phyloP scores from a whole-genome alignment of 53 echinoderm and acorn worm genomes.

The Crossaster papposus region DNA sequence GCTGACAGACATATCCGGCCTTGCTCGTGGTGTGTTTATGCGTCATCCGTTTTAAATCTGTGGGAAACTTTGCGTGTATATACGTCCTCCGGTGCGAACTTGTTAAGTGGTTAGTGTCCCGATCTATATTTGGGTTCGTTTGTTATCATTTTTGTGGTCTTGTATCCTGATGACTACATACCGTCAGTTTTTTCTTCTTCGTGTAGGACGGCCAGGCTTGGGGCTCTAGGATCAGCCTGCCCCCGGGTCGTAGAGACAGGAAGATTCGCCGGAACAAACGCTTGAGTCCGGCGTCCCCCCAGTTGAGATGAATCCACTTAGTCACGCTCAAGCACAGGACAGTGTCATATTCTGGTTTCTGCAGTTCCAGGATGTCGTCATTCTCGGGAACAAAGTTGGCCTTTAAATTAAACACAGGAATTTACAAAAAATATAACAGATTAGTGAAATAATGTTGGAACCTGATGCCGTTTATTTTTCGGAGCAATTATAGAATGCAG shows the following conservation, averaged over 20 bases:
- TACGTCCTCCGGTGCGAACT: too few relatives aligned
- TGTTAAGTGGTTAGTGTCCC: too few relatives aligned
- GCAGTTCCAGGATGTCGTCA: constrained; percentile 74
- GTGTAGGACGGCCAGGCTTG: constrained; percentile 93
- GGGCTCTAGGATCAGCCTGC: constrained; percentile 86
- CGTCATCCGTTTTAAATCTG: too few relatives aligned
- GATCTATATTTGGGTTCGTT: too few relatives aligned
- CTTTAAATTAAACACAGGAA: constrained; percentile 36
- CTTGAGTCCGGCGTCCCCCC: constrained; percentile 97
- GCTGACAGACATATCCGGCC: too few relatives aligned
- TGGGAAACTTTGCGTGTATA: too few relatives aligned
- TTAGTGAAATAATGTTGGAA: too few relatives aligned
- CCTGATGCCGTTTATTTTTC: too few relatives aligned
- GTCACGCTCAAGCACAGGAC: constrained; percentile 93
- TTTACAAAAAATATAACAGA: too few relatives aligned
- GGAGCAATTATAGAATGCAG: too few relatives aligned
- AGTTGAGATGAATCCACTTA: constrained; percentile 98
- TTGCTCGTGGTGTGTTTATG: too few relatives aligned
- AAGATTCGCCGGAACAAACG: constrained; percentile 86
- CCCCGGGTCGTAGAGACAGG: constrained; percentile 83
- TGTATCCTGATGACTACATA: constrained; percentile 65
- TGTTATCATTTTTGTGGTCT: too few relatives aligned
- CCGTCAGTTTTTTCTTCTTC: constrained; percentile 97
- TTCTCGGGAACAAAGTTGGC: constrained; percentile 92
- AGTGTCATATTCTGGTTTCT: constrained; percentile 88